Evolutionary conservation across 2,888 invertebrate species (phyloP), one percentile per base, ranked within the genome.

Genomic region (Hololepta plana): DNA sequence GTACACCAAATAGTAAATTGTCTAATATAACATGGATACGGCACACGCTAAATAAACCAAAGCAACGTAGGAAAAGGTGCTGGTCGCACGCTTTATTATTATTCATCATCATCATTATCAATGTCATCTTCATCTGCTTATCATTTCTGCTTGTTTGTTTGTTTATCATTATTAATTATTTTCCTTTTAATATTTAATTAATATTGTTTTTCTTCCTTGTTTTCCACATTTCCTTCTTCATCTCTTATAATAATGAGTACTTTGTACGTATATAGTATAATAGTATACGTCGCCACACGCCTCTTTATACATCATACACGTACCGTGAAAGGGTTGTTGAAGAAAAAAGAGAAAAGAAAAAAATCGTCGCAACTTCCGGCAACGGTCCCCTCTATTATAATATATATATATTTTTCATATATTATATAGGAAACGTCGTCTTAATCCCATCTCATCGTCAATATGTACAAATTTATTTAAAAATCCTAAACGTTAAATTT

Each of bases 381-480:
- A 47, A 48, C 38, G 43, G 39, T 52, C 59, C 53, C 56, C 55
- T 60, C 59, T 63, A 61, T 61, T n/a, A 60, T 60, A 61, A 59
- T 60, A 61, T 59, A 57, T 62, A 62, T 62, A 62, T 61, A 60
- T 62, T 63, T 62, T 62, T 62, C n/a, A n/a, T n/a, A n/a, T n/a
- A n/a, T n/a, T n/a, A n/a, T n/a, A n/a, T n/a, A n/a, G n/a, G n/a
- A n/a, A n/a, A n/a, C n/a, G n/a, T n/a, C n/a, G n/a, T n/a, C n/a
- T n/a, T n/a, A n/a, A n/a, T n/a, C n/a, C n/a, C n/a, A n/a, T n/a
- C n/a, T n/a, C n/a, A n/a, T n/a, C n/a, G n/a, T n/a, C 60, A 58
- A 59, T 69, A 62, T 69, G 63, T 69, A 69, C 69, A 69, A 66
- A 65, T 67, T 67, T 46, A 55, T 66, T 66, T 64, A 65, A 64